These are phyloP conservation scores for Drosophila pseudotakahashii DNA, from an alignment of 2,888 invertebrate species.

Conservation along the genomic window DNA sequence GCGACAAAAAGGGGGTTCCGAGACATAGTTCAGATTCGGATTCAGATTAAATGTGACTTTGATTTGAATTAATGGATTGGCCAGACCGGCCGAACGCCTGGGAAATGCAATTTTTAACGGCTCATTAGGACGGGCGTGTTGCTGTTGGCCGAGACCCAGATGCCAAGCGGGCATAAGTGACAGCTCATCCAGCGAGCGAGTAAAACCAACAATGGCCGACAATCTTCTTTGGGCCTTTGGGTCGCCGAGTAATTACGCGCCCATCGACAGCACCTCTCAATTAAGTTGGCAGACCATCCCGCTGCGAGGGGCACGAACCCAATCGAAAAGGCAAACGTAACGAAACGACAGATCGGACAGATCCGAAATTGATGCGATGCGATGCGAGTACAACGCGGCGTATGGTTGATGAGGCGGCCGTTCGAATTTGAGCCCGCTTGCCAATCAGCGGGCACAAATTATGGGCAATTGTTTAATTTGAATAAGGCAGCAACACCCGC, in stretches of 20 bases:
- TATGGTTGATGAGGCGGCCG: conserved; percentile 44
- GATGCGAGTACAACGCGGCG: conserved; percentile 46
- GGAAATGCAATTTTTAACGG: conserved; percentile 50
- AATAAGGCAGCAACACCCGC: conserved; percentile 63
- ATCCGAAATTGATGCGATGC: conserved; percentile 14
- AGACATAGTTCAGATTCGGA: conserved; percentile 25
- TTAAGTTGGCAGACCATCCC: conserved; percentile 50
- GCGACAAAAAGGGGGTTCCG: conserved; percentile 19
- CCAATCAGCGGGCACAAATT: conserved; percentile 71
- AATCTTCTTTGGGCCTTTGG: conserved; percentile 41
- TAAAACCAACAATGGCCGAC: conserved; percentile 34
- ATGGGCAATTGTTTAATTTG: conserved; percentile 75
- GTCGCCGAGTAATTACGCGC: conserved; percentile 62
- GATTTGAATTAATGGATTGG: conserved; percentile 61
- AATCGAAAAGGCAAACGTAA: conserved; percentile 13
- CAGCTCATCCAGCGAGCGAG: conserved; percentile 30
- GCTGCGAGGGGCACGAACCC: conserved; percentile 38
- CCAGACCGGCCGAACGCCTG: conserved; percentile 25
- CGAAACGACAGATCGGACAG: conserved; percentile 21
- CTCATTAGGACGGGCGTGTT: conserved; percentile 53
- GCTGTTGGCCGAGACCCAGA: conserved; percentile 71
- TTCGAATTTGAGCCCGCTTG: conserved; percentile 43
- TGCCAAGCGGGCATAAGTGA: conserved; percentile 43
- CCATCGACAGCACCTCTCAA: conserved; percentile 56
- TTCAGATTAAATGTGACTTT: conserved; percentile 44